These are phyloP conservation scores for Stegana nigrithorax DNA, from an alignment of 2,888 invertebrate genomes.

Conservation along the genomic window DNA sequence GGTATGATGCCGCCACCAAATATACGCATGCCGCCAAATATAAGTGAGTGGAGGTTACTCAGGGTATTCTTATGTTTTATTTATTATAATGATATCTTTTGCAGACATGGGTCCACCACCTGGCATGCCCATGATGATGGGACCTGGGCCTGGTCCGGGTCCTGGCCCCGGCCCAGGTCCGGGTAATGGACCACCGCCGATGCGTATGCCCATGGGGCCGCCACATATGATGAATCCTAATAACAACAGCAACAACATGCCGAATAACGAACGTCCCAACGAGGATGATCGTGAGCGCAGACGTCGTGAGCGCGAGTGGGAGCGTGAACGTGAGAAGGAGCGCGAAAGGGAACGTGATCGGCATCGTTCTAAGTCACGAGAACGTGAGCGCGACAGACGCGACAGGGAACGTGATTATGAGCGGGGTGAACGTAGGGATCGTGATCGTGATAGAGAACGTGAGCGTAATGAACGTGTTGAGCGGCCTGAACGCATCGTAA, in stretches of 20 bases:
- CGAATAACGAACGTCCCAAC: slow-evolving; percentile 26
- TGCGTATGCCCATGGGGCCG: slow-evolving; percentile 59
- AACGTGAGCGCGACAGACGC: slow-evolving; percentile 55
- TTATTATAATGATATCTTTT: background rate
- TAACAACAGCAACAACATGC: slow-evolving; percentile 32
- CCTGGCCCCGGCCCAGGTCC: slow-evolving; percentile 35
- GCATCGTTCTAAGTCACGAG: slow-evolving; percentile 49
- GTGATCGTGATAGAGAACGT: slow-evolving; percentile 52
- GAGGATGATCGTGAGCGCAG: slow-evolving; percentile 50
- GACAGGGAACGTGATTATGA: slow-evolving; percentile 33
- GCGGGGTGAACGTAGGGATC: slow-evolving; percentile 40
- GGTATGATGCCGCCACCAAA: slow-evolving; percentile 55
- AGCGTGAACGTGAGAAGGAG: slow-evolving; percentile 70
- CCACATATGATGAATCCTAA: slow-evolving; percentile 43
- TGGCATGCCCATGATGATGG: slow-evolving; percentile 55
- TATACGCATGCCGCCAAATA: slow-evolving; percentile 47
- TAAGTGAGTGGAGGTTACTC: slow-evolving; percentile 42
- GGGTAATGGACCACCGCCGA: slow-evolving; percentile 40
- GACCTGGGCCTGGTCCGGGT: slow-evolving; percentile 35
- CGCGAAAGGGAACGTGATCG: slow-evolving; percentile 40
- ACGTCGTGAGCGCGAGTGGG: slow-evolving; percentile 69
- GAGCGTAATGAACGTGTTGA: too few species aligned
- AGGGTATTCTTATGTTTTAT: background rate
- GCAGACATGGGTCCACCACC: slow-evolving; percentile 60
- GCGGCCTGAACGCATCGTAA: slow-evolving; percentile 62